phyloP scores from a whole-genome alignment of 2,888 invertebrate genomes.

The Pterostichus madidus region DNA sequence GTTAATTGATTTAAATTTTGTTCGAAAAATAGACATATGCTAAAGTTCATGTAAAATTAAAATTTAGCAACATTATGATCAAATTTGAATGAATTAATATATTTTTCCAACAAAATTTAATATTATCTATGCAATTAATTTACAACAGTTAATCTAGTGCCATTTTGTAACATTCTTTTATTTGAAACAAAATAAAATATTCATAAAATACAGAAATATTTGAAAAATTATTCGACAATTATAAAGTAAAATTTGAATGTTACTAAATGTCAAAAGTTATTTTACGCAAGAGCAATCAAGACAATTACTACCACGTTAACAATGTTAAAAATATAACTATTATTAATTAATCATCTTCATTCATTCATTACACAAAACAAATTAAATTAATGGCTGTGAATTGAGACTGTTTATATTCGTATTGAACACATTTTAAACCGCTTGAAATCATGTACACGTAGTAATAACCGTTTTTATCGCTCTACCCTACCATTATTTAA shows the following conservation, averaged over 20 bases:
- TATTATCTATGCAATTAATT: constrained; percentile 37
- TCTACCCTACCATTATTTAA: constrained; percentile 14
- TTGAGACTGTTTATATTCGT: no score
- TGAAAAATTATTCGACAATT: neutral
- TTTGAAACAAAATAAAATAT: neutral
- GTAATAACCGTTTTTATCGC: constrained; percentile 1
- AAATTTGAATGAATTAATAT: constrained; percentile 8
- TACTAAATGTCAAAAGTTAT: constrained; percentile 2
- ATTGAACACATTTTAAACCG: constrained; percentile 21
- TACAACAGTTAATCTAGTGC: constrained; percentile 33
- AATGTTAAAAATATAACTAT: neutral
- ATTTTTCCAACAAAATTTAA: constrained; percentile 56
- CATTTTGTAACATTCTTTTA: constrained; percentile 29
- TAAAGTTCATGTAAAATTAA: constrained; percentile 18
- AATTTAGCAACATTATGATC: constrained; percentile 6
- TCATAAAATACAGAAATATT: neutral
- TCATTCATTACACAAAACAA: no score
- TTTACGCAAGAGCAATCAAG: neutral
- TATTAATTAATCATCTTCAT: no score
- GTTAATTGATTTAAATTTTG: constrained; percentile 40
- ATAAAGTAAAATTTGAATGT: neutral
- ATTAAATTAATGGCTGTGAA: no score
- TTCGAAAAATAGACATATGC: constrained; percentile 46
- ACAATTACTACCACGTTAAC: neutral
- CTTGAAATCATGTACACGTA: constrained; percentile 13